These are phyloP conservation scores for Actenoides hombroni DNA, from an alignment of 2,113 vertebrate genomes.

Conservation along the genomic window DNA sequence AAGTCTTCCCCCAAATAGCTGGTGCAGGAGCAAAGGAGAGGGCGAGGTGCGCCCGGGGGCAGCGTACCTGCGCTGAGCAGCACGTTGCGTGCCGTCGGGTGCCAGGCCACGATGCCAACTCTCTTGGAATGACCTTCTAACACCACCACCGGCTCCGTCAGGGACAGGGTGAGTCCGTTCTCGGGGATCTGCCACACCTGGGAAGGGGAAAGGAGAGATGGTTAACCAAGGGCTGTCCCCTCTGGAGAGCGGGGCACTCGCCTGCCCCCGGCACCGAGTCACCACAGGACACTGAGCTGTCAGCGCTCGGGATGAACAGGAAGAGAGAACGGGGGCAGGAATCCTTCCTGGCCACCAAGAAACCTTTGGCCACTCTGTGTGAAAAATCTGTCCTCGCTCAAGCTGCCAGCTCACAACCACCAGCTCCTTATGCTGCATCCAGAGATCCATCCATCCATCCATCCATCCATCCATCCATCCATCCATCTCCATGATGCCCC, in stretches of 20 bases:
- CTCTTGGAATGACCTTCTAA: slow-evolving; percentile 95
- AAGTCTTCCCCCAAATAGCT: background rate
- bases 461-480: no score
- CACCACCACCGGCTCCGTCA: slow-evolving; percentile 90
- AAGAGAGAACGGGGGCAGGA: background rate
- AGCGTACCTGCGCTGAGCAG: slow-evolving; percentile 91
- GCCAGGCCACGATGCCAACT: slow-evolving; percentile 95
- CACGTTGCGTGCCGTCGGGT: slow-evolving; percentile 91
- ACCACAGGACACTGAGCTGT: rapidly evolving
- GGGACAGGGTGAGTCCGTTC: slow-evolving; percentile 87
- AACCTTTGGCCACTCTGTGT: background rate
- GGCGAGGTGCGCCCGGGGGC: rapidly evolving
- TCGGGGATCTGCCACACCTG: slow-evolving; percentile 98
- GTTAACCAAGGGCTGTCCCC: background rate
- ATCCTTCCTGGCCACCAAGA: background rate
- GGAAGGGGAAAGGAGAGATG: background rate
- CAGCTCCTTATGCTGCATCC: background rate
- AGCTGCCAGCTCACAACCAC: background rate
- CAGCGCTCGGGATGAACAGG: background rate
- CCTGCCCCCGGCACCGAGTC: background rate
- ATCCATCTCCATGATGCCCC: background rate
- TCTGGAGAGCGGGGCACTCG: rapidly evolving
- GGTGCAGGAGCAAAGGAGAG: background rate
- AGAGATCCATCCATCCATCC: rapidly evolving
- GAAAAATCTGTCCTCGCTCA: background rate